Evolutionary conservation across 2,113 vertebrate species (phyloP), one percentile per base, ranked within the genome.

Genomic region (Boleophthalmus pectinirostris): DNA sequence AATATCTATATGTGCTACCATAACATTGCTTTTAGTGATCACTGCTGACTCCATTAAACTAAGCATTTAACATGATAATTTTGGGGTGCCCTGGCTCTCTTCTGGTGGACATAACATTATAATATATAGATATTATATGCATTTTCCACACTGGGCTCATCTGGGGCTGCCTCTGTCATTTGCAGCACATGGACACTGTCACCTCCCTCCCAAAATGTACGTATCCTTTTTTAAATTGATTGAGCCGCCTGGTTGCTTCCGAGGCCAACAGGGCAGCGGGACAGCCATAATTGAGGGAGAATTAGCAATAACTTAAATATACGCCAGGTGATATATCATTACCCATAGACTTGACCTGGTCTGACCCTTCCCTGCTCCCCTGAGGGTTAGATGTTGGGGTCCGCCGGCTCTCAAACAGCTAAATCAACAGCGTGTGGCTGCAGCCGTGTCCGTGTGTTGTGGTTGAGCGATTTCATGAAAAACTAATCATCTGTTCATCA

Each of bases 401-500:
- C 91, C 83, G 89, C 92, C 79, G 95, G 93, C 92, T 94, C 94
- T 94, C 91, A 87, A 95, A 94, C 94, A 95, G 94, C 93, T 96
- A 97, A 96, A 98, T 97, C 96, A 98, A 96, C 95, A 96, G 94
- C 90, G 95, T 95, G 93, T 96, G 93, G 94, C 95, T 95, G 93
- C 94, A 94, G 93, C 92, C 94, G 89, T 68, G 83, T 80, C 16
- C 68, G 91, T 92, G 92, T 85, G 86, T 93, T 94, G 92, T 96
- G 96, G 95, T 95, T 96, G 94, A 97, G 93, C 92, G 96, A 94
- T 98, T 97, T 95, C 96, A 96, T 97, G 96, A 98, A 99, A 98
- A 99, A 96, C 96, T 96, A 98, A 99, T 98, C 97, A 96, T 94
- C 94, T 96, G 96, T 96, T 98, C 97, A 96, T 98, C 96, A 95